Percentiles rank a stretch among this genome's conserved stretches.
These are phyloP conservation scores for Patella depressa DNA, from an alignment of 2,888 invertebrate species.

Conservation along the genomic window DNA sequence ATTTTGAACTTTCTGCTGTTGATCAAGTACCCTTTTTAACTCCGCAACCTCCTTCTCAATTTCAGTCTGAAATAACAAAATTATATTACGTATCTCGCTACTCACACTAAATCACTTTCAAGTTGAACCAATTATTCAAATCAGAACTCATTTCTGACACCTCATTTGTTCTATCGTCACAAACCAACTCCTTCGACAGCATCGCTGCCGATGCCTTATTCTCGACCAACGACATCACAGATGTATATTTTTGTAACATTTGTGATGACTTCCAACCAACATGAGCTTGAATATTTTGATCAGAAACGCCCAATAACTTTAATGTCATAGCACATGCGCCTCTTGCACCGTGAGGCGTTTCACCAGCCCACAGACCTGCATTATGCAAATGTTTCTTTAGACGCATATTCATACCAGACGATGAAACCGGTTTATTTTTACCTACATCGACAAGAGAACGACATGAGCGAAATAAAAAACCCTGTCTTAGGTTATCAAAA, in stretches of 20 bases:
- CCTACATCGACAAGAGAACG: too few species aligned
- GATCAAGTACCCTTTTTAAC: not conserved
- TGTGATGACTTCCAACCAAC: too few species aligned
- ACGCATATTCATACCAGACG: too few species aligned
- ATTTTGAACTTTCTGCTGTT: not conserved
- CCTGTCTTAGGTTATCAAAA: too few species aligned
- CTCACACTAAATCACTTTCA: not conserved
- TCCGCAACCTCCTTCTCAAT: not conserved
- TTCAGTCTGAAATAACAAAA: not conserved
- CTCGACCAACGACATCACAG: not conserved
- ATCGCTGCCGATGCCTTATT: not conserved
- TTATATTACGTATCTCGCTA: not conserved
- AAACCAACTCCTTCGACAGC: not conserved
- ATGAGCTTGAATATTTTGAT: too few species aligned
- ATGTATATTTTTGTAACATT: not conserved
- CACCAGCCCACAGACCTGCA: too few species aligned
- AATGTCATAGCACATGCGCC: too few species aligned
- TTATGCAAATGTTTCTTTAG: too few species aligned
- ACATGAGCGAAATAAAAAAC: too few species aligned
- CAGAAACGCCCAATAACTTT: too few species aligned
- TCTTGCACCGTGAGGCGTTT: too few species aligned
- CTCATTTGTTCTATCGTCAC: not conserved
- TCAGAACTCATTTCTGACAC: not conserved
- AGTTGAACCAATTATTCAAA: not conserved
- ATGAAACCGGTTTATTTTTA: too few species aligned